Evolutionary conservation across 35 echinoderm and acorn worm species (phyloP).

Genomic region (Hemicentrotus pulcherrimus): DNA sequence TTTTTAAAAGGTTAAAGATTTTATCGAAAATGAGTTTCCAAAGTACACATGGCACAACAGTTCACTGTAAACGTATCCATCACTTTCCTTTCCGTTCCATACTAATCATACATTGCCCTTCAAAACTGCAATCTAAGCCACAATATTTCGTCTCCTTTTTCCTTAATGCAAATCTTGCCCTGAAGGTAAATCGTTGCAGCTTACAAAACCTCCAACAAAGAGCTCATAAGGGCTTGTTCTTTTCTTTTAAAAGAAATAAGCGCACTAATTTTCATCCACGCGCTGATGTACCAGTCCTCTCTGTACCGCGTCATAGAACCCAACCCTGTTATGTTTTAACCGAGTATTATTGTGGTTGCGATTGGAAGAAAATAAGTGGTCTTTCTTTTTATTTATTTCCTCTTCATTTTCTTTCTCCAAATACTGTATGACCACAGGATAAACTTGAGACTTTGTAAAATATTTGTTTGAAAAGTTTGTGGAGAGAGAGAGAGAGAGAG

Average conservation of each 20-base stretch:
- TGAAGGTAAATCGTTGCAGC: not conserved
- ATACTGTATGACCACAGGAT: not conserved
- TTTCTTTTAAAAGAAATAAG: not conserved
- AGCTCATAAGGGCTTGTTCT: not conserved
- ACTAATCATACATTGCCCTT: not conserved
- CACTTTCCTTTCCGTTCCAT: not conserved
- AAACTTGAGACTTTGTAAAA: slow-evolving; percentile 24
- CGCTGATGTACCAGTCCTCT: not conserved
- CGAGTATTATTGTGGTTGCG: not conserved
- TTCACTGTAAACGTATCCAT: not conserved
- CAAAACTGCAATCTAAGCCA: not conserved
- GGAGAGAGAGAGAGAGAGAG: not conserved
- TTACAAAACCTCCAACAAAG: not conserved
- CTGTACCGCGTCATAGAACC: not conserved
- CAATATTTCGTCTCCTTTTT: not conserved
- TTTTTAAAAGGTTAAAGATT: too few species aligned
- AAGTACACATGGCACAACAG: not conserved
- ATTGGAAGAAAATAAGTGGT: slow-evolving; percentile 15
- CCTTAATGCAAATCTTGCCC: slow-evolving; percentile 10
- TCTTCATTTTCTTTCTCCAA: slow-evolving; percentile 9
- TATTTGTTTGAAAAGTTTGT: not conserved
- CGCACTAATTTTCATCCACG: not conserved
- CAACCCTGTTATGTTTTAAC: not conserved
- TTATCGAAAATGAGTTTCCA: too few species aligned
- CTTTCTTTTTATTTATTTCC: slow-evolving; percentile 21